Base-by-base conservation (phyloP, 2,797 vertebrate genomes). In the Artibeus lituratus region DNA sequence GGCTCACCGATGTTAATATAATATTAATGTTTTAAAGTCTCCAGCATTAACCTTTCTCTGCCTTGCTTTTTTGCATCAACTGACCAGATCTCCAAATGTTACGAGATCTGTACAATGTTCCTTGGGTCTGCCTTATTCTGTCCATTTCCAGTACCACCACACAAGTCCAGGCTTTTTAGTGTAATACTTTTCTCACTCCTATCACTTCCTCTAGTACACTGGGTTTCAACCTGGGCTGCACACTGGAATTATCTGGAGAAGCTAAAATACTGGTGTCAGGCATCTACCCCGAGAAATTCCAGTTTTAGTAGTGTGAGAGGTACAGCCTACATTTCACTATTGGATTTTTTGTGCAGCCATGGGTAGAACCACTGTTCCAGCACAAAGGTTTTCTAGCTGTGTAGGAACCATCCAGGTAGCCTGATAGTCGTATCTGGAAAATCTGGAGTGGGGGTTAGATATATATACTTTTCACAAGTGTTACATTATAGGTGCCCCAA, bases 11-110 rank as follows among this genome's bases (percentile, higher is more conserved):
- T 39, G n/a, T 88, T 81, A 82, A 82, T 67, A 85, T 37, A 67
- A 82, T 67, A 81, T 37, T 72, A 89, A 89, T 42, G 87, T 62
- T 92, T 87, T 74, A 90, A 95, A 87, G 29, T 16, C 47, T 53
- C 37, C 18, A 90, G 67, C 32, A 77, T 32, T n/a, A 84, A 77
- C 2, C 29, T 53, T 67, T 70, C 59, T 85, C 47, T 95, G 39
- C 44, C n/a, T 69, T 90, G 21, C 77, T 91, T 94, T 78, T 39
- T 92, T 39, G 0, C 82, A 80, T 77, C 39, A 91, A 74, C 22
- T 53, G 53, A 85, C 35, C 55, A 59, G 39, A 72, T 35, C 42
- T 89, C 37, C 12, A 89, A 74, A 95, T 72, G 15, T 73, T 62
- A 81, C 44, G 35, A 78, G 21, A 35, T 93, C 65, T 80, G 91